These are phyloP conservation scores for Tribolium castaneum DNA, from an alignment of 1,140 invertebrate species.

Conservation along the genomic window DNA sequence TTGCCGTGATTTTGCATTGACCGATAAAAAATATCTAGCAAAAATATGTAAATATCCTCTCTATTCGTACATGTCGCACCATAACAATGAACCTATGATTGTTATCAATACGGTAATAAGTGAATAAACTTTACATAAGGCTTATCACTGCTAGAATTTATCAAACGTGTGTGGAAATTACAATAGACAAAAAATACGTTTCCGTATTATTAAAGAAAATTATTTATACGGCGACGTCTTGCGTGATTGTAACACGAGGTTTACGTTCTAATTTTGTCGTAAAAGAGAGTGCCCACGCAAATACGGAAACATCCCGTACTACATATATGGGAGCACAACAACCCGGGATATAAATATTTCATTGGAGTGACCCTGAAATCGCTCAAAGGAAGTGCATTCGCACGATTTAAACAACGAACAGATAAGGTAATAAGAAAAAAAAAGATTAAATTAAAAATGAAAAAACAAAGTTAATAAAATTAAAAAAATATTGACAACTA, in stretches of 20 bases:
- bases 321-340: background rate
- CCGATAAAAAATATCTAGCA: background rate
- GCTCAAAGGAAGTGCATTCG: too few relatives aligned
- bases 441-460: too few relatives aligned
- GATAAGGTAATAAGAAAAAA: too few relatives aligned
- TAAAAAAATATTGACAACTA: too few relatives aligned
- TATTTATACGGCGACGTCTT: background rate
- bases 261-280: background rate
- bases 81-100: background rate
- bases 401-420: background rate
- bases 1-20: background rate
- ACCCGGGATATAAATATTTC: background rate
- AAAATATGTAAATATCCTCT: constrained; percentile 12
- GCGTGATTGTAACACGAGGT: background rate
- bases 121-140: constrained; percentile 20
- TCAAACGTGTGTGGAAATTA: background rate
- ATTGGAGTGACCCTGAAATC: background rate
- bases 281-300: background rate
- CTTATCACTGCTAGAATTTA: constrained; percentile 1
- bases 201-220: background rate
- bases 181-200: constrained; percentile 3
- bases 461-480: too few relatives aligned
- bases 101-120: constrained; percentile 4
- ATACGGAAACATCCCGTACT: background rate
- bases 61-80: background rate